Evolutionary conservation across 1,140 invertebrate genomes (phyloP).

Genomic region (Gonatopus flavifemur): DNA sequence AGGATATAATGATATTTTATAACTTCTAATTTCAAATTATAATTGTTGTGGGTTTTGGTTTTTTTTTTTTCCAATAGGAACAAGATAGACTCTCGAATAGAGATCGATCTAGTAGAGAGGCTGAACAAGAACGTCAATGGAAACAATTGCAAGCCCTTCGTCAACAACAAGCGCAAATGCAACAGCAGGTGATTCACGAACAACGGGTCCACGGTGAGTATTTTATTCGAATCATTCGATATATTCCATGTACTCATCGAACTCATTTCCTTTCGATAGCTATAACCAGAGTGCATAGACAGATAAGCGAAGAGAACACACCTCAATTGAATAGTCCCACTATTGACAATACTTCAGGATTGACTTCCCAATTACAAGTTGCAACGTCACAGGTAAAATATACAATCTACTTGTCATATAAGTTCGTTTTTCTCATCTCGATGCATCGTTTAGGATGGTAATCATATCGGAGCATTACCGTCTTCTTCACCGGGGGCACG

Average conservation of each 20-base stretch:
- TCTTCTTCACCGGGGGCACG: conserved; percentile 58
- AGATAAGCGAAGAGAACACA: conserved; percentile 55
- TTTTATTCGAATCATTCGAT: not conserved
- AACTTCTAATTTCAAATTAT: conserved; percentile 8
- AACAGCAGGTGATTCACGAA: conserved; percentile 77
- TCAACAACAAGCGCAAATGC: conserved; percentile 79
- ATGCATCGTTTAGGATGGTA: conserved; percentile 45
- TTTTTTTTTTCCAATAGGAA: conserved; percentile 61
- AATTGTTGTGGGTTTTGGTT: no score
- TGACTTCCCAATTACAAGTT: conserved; percentile 63
- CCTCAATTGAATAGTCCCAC: conserved; percentile 42
- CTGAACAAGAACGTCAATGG: conserved; percentile 84
- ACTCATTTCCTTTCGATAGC: conserved; percentile 42
- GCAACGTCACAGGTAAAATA: conserved; percentile 55
- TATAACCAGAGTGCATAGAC: conserved; percentile 62
- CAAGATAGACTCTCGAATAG: conserved; percentile 69
- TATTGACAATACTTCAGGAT: conserved; percentile 47
- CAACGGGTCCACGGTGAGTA: conserved; percentile 69
- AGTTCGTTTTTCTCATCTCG: not conserved
- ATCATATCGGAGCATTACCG: conserved; percentile 48
- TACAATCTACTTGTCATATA: not conserved
- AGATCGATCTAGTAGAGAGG: conserved; percentile 70
- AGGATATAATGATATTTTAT: conserved; percentile 34
- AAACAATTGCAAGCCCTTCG: conserved; percentile 80
- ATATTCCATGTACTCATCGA: no score